These are phyloP conservation scores for Abrostola tripartita DNA, from an alignment of 2,888 invertebrate genomes.

Conservation along the genomic window DNA sequence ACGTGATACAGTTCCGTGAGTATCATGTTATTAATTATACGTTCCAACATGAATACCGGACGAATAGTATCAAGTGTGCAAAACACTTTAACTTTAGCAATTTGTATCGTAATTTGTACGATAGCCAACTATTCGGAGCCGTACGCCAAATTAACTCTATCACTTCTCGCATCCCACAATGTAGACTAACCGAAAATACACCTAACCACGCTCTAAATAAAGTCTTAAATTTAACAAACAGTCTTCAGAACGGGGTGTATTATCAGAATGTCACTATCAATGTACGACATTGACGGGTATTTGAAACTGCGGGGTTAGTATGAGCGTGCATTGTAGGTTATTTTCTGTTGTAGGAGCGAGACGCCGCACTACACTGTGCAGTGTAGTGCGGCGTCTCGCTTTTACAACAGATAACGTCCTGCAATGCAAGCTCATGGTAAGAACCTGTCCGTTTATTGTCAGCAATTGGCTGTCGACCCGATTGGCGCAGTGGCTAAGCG, in stretches of 20 bases:
- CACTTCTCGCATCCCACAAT: conserved; percentile 22
- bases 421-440: too few species aligned
- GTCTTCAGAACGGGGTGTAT: not conserved
- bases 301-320: conserved; percentile 10
- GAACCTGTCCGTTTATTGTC: too few species aligned
- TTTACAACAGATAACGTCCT: too few species aligned
- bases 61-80: conserved; percentile 14
- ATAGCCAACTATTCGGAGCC: conserved; percentile 52
- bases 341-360: too few species aligned
- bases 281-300: conserved; percentile 33
- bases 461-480: too few species aligned
- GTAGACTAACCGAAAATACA: conserved; percentile 12
- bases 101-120: conserved; percentile 39
- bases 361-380: too few species aligned
- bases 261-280: conserved; percentile 43
- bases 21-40: conserved; percentile 1
- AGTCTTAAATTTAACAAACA: conserved; percentile 1
- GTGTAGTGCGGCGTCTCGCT: too few species aligned
- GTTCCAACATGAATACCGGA: conserved; percentile 14
- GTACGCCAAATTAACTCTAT: conserved; percentile 50
- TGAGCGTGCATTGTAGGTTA: too few species aligned
- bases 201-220: not conserved
- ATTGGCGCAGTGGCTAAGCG: too few species aligned
- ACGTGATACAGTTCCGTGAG: too few species aligned
- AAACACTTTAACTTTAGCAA: conserved; percentile 34